Base-by-base conservation (phyloP, 2,888 invertebrate species). In the Caenorhabditis doughertyi region DNA sequence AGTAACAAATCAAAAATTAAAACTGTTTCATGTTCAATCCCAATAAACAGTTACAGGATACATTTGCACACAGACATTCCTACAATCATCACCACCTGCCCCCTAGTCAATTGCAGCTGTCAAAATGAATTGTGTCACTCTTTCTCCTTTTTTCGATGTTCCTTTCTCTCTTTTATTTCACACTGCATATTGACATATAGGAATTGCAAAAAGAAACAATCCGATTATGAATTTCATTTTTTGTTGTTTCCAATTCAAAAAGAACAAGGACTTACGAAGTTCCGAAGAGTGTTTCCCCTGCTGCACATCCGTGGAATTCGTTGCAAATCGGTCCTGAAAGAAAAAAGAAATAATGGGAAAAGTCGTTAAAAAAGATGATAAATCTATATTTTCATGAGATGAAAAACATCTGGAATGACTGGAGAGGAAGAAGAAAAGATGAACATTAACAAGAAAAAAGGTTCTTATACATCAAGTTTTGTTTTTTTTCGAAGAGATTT, bases 261-360 rank as follows among this genome's bases (percentile, higher is more conserved):
- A 62, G 39, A 56, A 25, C 5, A 44, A 62, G 27, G 23, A 87
- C 89, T 72, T 72, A 90, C 88, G 86, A 86, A 42, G 83, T 77
- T 35, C 84, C 77, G 79, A 79, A 83, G 18, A 86, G 83, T 0
- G 89, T 83, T 42, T 84, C 68, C 39, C 86, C 88, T 23, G 74
- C 76, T 5, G 85, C 85, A 67, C 90, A 90, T 53, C 90, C 90
- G 67, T 79, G 58, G 70, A 64, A 89, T 62, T 89, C 88, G 73
- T 90, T 88, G 84, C 90, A 90, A 25, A 89, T 84, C 21, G 88
- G 84, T 64, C 85, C 81, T 81, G 74, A 21, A 68, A 70, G n/a
- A 27, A 11, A 18, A 77, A 60, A 27, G n/a, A 23, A 25, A 21
- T 13, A 32, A 53, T 60, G 71, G 11, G 60, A 60, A 58, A 29